Conservation (phyloP, 2,888 invertebrate species). For the Galeruca laticollis region DNA sequence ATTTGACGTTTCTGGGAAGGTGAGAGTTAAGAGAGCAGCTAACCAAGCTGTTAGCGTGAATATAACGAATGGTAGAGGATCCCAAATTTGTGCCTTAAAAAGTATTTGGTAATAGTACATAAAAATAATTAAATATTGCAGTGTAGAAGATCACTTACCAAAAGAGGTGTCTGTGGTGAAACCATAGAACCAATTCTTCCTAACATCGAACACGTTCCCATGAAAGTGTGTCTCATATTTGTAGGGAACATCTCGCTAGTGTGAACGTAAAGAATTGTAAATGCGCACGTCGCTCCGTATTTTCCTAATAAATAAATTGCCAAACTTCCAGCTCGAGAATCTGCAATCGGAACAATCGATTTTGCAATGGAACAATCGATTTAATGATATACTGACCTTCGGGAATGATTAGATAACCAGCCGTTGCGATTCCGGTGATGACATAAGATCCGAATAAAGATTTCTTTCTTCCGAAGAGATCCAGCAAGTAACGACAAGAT, state of each 20-base stretch:
- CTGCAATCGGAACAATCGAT: slow-evolving; percentile 63
- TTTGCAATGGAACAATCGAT: background rate
- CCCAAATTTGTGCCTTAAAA: slow-evolving; percentile 63
- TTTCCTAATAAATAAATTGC: slow-evolving; percentile 73
- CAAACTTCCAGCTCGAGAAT: slow-evolving; percentile 68
- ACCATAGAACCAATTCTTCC: slow-evolving; percentile 76
- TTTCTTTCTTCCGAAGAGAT: slow-evolving; percentile 74
- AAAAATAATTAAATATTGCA: background rate
- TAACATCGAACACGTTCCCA: slow-evolving; percentile 75
- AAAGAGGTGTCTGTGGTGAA: slow-evolving; percentile 76
- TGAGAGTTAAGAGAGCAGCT: slow-evolving; percentile 73
- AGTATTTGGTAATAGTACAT: background rate
- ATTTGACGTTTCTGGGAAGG: slow-evolving; percentile 79
- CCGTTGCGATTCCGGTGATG: slow-evolving; percentile 73
- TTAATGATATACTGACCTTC: slow-evolving; percentile 61
- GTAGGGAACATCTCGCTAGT: slow-evolving; percentile 80
- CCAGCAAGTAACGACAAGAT: slow-evolving; percentile 73
- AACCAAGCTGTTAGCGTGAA: slow-evolving; percentile 74
- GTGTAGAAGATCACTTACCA: slow-evolving; percentile 69
- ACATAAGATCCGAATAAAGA: slow-evolving; percentile 74
- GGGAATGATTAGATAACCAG: slow-evolving; percentile 72
- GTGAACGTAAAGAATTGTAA: slow-evolving; percentile 75
- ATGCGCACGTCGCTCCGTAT: slow-evolving; percentile 75
- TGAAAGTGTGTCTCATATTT: slow-evolving; percentile 72
- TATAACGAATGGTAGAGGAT: slow-evolving; percentile 73